Evolutionary conservation across 2,113 vertebrate genomes (phyloP).

Genomic region (Notechis scutatus): DNA sequence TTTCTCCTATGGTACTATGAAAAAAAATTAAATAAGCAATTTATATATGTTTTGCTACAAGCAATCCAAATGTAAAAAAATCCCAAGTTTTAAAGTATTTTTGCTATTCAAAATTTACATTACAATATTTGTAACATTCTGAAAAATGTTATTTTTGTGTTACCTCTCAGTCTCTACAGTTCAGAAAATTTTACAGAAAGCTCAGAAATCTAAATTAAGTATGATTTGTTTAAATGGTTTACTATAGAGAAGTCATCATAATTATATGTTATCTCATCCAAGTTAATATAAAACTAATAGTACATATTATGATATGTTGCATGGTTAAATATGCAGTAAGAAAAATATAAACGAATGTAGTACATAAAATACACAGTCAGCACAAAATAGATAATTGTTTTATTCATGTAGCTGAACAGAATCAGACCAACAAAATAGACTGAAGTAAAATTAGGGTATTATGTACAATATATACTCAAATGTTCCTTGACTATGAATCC

Average conservation of each 20-base stretch:
- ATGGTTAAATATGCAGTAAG: background rate
- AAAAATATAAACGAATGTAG: background rate
- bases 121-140: background rate
- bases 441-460: background rate
- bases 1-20: background rate
- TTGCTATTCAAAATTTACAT: slow-evolving; percentile 8
- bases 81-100: slow-evolving; percentile 6
- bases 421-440: background rate
- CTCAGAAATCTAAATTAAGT: background rate
- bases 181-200: slow-evolving; percentile 5
- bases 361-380: background rate
- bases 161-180: background rate
- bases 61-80: background rate
- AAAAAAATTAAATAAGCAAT: background rate
- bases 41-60: slow-evolving; percentile 15
- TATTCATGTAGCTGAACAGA: background rate
- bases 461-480: background rate
- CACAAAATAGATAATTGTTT: background rate
- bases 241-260: background rate
- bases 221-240: background rate
- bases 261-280: background rate
- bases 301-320: background rate
- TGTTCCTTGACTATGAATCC: background rate
- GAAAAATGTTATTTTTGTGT: background rate
- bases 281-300: background rate